Base-by-base conservation (phyloP, 2,113 vertebrate genomes). In the Onychostruthus taczanowskii region DNA sequence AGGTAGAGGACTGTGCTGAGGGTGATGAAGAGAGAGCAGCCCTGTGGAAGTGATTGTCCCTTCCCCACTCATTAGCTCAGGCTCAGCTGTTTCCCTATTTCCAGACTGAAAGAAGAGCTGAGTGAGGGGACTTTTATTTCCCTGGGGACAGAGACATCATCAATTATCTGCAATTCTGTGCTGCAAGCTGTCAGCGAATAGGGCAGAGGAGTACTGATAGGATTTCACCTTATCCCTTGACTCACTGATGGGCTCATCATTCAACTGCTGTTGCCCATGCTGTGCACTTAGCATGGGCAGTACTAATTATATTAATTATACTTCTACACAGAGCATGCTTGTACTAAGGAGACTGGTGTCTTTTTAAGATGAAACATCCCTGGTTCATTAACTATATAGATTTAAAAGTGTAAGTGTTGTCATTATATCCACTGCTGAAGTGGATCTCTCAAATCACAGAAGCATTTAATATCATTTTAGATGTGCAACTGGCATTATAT, bases 31-130 rank as follows among this genome's bases (percentile, higher is more conserved):
- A 63, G 35, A 70, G 53, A 37, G 37, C 35, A 91, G 59, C 39
- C 53, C 53, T 55, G 14, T 80, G 70, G 64, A 77, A 86, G 41
- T 55, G 62, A 49, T 14, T 55, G 56, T 84, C 79, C 47, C 84
- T 97, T 97, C 77, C 92, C 69, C 64, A 58, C 87, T 96, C 85
- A 96, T 96, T 96, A 95, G 61, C 76, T 8, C 27, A 69, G 94
- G 84, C 93, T 95, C 96, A 96, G 96, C 95, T 97, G 97, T 94
- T 94, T 55, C 78, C 64, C 49, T 1, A 3, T 79, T 76, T 97
- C 78, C 79, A 95, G 72, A 85, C 93, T 72, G 82, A 96, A 96
- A 97, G 87, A 50, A 92, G 92, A 96, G 81, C 81, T 75, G 82
- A 22, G 83, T 90, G 47, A 74, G 15, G 68, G 84, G 59, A 87